A percentile compares a stretch with the other conserved stretches of the same genome.
phyloP scores from a whole-genome alignment of 2,113 vertebrate species.

The Phalacrocorax pelagicus region DNA sequence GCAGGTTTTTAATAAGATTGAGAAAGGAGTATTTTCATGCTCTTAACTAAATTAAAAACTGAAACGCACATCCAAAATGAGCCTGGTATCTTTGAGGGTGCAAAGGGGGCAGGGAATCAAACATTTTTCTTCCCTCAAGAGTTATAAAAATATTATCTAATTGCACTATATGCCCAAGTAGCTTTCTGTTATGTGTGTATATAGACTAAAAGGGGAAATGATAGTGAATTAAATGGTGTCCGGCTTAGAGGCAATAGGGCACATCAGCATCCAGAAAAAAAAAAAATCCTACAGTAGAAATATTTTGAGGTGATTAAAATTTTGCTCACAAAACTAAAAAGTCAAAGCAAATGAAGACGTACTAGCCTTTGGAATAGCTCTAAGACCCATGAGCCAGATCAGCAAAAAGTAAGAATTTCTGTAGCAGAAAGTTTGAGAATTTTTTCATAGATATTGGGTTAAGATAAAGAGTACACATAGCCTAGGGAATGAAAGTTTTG shows the following conservation, averaged over 20 bases:
- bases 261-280: background rate
- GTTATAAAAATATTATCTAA: background rate
- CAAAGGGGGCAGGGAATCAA: rapidly evolving
- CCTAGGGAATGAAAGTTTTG: background rate
- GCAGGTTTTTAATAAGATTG: background rate
- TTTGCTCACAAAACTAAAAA: background rate
- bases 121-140: background rate
- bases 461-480: background rate
- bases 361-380: background rate
- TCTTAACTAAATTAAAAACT: background rate
- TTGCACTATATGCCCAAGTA: background rate
- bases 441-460: background rate
- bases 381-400: background rate
- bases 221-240: background rate
- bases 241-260: background rate
- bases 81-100: background rate
- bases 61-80: background rate
- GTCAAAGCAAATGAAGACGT: background rate
- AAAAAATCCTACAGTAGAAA: background rate
- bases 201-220: background rate
- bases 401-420: background rate
- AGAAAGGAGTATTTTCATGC: background rate
- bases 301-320: background rate
- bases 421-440: background rate
- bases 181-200: background rate